Evolutionary conservation across 2,797 vertebrate genomes (phyloP).

Genomic region (Scomberomorus guttatus): DNA sequence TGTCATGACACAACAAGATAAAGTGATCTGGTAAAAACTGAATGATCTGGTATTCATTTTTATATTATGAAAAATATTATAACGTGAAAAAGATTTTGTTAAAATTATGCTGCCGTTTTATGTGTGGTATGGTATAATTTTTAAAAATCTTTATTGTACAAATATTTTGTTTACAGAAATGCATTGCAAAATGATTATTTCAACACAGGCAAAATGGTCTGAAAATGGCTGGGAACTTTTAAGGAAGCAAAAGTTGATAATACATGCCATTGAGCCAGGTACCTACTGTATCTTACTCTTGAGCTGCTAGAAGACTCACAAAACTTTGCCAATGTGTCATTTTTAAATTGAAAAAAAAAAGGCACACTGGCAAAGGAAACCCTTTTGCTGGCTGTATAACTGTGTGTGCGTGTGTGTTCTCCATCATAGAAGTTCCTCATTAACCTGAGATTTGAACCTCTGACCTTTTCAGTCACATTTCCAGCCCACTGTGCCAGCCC

Average conservation of each 20-base stretch:
- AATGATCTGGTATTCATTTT: too few species aligned
- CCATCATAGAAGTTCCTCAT: constrained; percentile 57
- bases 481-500: constrained; percentile 64
- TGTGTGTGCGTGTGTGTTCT: constrained; percentile 43
- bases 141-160: not conserved
- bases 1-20: too few species aligned
- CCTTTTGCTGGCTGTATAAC: constrained; percentile 12
- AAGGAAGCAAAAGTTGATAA: not conserved
- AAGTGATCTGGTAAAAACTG: too few species aligned
- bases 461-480: constrained; percentile 65
- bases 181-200: not conserved
- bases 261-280: not conserved
- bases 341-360: not conserved
- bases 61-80: not conserved
- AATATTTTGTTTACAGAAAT: not conserved
- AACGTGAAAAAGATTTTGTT: too few species aligned
- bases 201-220: too few species aligned
- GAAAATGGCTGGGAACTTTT: not conserved
- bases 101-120: too few species aligned
- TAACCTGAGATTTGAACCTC: constrained; percentile 72
- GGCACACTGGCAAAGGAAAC: constrained; percentile 19
- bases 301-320: not conserved
- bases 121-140: not conserved
- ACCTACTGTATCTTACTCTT: not conserved
- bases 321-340: constrained; percentile 2